phyloP scores from a whole-genome alignment of 2,888 invertebrate species.

The Kryphioiulus occultus region DNA sequence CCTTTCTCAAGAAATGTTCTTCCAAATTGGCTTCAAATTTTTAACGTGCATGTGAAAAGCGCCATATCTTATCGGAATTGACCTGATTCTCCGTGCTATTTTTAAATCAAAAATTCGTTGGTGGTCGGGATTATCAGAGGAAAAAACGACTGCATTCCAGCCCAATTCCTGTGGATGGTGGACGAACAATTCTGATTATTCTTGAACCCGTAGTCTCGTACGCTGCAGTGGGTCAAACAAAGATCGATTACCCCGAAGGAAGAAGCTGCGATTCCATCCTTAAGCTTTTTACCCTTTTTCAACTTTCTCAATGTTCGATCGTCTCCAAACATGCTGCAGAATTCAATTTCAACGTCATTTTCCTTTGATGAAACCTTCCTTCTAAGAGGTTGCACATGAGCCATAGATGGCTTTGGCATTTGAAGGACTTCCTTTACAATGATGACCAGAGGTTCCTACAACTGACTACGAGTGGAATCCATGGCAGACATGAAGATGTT shows the following conservation, averaged over 20 bases:
- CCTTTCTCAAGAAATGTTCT: too few relatives aligned
- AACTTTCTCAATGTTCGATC: background rate
- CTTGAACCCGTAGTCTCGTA: background rate
- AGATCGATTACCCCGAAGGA: background rate
- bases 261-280: background rate
- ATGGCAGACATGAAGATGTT: too few relatives aligned
- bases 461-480: too few relatives aligned
- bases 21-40: background rate
- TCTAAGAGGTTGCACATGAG: too few relatives aligned
- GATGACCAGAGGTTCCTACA: too few relatives aligned
- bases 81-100: constrained; percentile 4
- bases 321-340: too few relatives aligned
- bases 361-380: too few relatives aligned
- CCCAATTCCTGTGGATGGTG: background rate
- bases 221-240: background rate
- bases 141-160: background rate
- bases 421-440: too few relatives aligned
- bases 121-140: background rate
- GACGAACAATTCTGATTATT: background rate
- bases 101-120: constrained; percentile 9
- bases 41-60: background rate
- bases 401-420: too few relatives aligned
- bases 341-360: too few relatives aligned
- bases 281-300: background rate
- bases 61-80: background rate